Evolutionary conservation across 2,797 vertebrate genomes (phyloP).

Genomic region (Protosalanx chinensis): DNA sequence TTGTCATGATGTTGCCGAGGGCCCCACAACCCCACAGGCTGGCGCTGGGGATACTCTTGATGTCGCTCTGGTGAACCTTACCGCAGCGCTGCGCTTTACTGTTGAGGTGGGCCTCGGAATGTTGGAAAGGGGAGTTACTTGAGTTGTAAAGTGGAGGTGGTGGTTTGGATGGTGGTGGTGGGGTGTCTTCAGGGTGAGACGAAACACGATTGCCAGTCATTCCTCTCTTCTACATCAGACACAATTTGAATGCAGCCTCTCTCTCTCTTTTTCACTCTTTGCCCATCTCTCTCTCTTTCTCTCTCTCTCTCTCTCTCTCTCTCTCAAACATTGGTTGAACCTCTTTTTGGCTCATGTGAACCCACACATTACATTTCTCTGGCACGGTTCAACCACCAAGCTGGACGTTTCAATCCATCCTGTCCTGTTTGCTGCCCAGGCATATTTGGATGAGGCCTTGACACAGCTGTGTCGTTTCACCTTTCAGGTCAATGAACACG

Average conservation of each 20-base stretch:
- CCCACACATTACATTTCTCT: slow-evolving; percentile 72
- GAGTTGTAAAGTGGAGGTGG: slow-evolving; percentile 19
- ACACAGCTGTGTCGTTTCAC: slow-evolving; percentile 32
- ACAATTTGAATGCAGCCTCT: slow-evolving; percentile 55
- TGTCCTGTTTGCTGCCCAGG: slow-evolving; percentile 64
- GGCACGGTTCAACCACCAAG: slow-evolving; percentile 68
- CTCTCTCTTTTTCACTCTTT: slow-evolving; percentile 42
- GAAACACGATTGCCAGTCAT: slow-evolving; percentile 45
- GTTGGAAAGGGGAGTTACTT: slow-evolving; percentile 44
- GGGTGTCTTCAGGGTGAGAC: slow-evolving; percentile 24
- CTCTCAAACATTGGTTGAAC: slow-evolving; percentile 67
- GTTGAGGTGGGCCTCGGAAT: slow-evolving; percentile 29
- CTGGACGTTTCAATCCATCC: slow-evolving; percentile 53
- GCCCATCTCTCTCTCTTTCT: not conserved
- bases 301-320: not conserved
- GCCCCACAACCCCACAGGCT: too few species aligned
- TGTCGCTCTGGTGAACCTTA: slow-evolving; percentile 63
- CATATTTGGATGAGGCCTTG: slow-evolving; percentile 54
- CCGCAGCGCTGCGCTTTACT: slow-evolving; percentile 48
- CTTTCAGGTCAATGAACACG: too few species aligned
- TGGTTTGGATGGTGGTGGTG: slow-evolving; percentile 17
- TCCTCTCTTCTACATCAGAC: slow-evolving; percentile 52
- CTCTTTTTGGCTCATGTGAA: slow-evolving; percentile 71
- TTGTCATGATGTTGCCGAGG: too few species aligned
- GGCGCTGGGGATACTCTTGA: slow-evolving; percentile 65